Evolutionary conservation across 2,888 invertebrate genomes (phyloP).

Genomic region (Arge pagana): DNA sequence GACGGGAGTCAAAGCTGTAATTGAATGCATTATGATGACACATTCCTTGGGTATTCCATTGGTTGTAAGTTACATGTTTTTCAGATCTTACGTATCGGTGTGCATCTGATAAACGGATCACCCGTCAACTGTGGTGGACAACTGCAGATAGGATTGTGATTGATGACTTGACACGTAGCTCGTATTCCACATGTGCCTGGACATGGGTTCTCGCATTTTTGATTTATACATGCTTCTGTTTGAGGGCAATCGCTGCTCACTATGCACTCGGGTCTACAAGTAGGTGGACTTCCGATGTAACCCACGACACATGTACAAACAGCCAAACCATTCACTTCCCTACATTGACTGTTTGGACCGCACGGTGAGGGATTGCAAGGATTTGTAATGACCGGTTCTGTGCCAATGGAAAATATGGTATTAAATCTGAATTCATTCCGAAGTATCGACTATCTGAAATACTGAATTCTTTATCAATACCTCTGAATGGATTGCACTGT

Average conservation of each 20-base stretch:
- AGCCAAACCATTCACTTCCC: conserved; percentile 60
- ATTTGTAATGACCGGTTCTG: conserved; percentile 24
- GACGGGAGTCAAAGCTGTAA: conserved; percentile 4
- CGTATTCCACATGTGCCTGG: conserved; percentile 59
- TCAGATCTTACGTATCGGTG: conserved; percentile 34
- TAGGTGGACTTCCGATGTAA: conserved; percentile 56
- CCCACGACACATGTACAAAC: conserved; percentile 59
- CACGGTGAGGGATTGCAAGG: conserved; percentile 60
- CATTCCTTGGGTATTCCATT: conserved; percentile 67
- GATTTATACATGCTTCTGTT: conserved; percentile 56
- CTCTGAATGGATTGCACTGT: conserved; percentile 11
- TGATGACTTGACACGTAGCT: conserved; percentile 59
- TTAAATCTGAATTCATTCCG: too few species aligned
- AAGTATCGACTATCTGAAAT: too few species aligned
- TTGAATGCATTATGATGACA: conserved; percentile 60
- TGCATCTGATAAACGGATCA: conserved; percentile 56
- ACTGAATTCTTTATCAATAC: too few species aligned
- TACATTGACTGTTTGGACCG: conserved; percentile 62
- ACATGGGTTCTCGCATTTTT: conserved; percentile 59
- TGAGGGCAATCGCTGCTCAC: conserved; percentile 57
- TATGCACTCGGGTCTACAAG: conserved; percentile 56
- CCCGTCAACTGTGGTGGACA: conserved; percentile 57
- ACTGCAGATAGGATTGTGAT: conserved; percentile 61
- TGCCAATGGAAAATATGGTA: conserved; percentile 61
- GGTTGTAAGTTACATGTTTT: too few species aligned